Base-by-base conservation (phyloP, 1,140 invertebrate species). In the Apis cerana region DNA sequence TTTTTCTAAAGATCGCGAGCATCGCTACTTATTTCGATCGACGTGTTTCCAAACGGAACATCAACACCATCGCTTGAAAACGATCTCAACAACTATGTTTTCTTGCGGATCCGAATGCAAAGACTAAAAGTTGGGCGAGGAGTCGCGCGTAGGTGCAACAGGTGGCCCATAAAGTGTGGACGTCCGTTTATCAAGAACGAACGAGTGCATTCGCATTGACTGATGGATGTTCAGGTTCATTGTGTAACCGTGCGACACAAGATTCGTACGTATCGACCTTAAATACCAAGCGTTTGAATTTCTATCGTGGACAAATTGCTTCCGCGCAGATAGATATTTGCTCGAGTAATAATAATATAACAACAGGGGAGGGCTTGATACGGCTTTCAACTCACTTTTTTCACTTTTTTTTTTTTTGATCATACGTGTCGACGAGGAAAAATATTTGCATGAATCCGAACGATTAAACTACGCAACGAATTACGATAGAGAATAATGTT, bases 161-260 rank as follows among this genome's bases (percentile, higher is more conserved):
- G 90, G 91, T 92, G 91, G 90, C 90, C 88, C 88, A 91, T 92
- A 91, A 91, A 92, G 87, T 88, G 87, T 90, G 89, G 89, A 91
- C 90, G 90, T 92, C 91, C 91, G 91, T 91, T 92, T 92, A 91
- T 91, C 91, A 92, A 92, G 91, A 88, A 91, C 91, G 91, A 92
- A 92, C 89, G 90, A 92, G 91, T 92, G 90, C 87, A 91, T 91
- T 90, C 85, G 88, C 87, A 92, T 91, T 92, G 91, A 92, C 90
- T 90, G 91, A 92, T 92, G 88, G 90, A 84, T 90, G 88, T 88
- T 88, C 85, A 89, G 88, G 89, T 88, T 87, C 85, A 88, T 86
- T 86, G 85, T 86, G 85, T 87, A 85, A 85, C 80, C 83, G 80
- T 87, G 85, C 86, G 84, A 74, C 86, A 72, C 87, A 76, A 75